Conservation (phyloP, 2,797 vertebrate species). For the Mus caroli region DNA sequence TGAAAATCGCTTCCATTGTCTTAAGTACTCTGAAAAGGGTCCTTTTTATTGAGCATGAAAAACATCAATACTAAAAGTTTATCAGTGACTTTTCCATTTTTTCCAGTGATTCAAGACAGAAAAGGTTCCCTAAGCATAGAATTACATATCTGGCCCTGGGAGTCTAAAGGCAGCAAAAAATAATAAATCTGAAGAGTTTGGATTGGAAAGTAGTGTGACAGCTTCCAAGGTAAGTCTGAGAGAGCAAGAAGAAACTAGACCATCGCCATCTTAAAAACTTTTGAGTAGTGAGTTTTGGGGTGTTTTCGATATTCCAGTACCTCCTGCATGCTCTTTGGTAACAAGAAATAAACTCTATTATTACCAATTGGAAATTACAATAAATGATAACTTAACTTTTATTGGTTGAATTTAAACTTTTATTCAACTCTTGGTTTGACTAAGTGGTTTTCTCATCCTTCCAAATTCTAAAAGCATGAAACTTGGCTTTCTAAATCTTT, state of each 20-base stretch:
- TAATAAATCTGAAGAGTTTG: neutral
- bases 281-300: neutral
- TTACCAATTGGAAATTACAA: neutral
- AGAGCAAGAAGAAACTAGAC: neutral
- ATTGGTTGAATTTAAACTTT: conserved; percentile 26
- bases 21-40: neutral
- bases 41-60: conserved; percentile 27
- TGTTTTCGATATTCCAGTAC: neutral
- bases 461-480: conserved; percentile 21
- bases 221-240: neutral
- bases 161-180: neutral
- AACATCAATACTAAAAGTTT: conserved; percentile 39
- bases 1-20: conserved; percentile 25
- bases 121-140: conserved; percentile 16
- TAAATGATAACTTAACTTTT: neutral
- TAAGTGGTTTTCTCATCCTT: neutral
- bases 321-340: neutral
- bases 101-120: neutral
- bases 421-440: neutral
- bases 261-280: neutral
- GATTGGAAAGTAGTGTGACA: neutral
- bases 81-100: conserved; percentile 24
- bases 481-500: neutral
- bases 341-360: neutral
- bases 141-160: neutral